A percentile compares a stretch with the other conserved stretches of the same genome.
phyloP scores from a whole-genome alignment of 2,797 vertebrate species.

The Glossophaga mutica region DNA sequence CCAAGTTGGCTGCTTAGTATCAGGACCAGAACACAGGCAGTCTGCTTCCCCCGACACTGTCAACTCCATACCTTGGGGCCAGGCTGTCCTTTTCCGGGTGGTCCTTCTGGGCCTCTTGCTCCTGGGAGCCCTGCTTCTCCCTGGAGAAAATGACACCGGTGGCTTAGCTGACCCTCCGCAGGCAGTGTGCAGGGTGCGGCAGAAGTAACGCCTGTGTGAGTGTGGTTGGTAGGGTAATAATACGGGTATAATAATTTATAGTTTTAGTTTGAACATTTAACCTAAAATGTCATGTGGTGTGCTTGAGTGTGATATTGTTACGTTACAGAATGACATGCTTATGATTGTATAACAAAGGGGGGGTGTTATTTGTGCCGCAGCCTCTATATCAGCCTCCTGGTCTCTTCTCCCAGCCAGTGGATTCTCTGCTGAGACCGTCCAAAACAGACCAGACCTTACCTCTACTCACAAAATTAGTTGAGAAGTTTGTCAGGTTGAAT shows the following conservation, averaged over 20 bases:
- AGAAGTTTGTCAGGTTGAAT: slow-evolving; percentile 32
- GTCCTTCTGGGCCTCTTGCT: slow-evolving; percentile 84
- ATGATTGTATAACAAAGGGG: too few relatives aligned
- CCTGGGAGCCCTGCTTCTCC: slow-evolving; percentile 87
- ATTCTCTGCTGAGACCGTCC: not conserved
- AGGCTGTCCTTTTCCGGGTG: slow-evolving; percentile 83
- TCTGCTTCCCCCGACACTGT: not conserved
- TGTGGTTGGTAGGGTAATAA: too few relatives aligned
- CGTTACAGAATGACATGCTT: too few relatives aligned
- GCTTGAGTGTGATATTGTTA: too few relatives aligned
- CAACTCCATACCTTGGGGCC: slow-evolving; percentile 85
- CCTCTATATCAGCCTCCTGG: not conserved
- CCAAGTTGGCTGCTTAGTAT: not conserved
- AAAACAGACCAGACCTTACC: not conserved
- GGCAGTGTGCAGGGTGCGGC: too few relatives aligned
- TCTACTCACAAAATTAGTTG: slow-evolving; percentile 29
- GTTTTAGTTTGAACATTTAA: too few relatives aligned
- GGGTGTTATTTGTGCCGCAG: too few relatives aligned
- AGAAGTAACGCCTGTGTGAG: too few relatives aligned
- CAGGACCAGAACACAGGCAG: not conserved
- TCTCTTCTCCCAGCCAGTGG: not conserved
- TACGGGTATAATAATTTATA: too few relatives aligned
- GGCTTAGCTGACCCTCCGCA: not conserved
- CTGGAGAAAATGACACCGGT: slow-evolving; percentile 75
- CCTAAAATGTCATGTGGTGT: too few relatives aligned